Conservation (phyloP, 2,113 vertebrate species). For the Emydocephalus ijimae region DNA sequence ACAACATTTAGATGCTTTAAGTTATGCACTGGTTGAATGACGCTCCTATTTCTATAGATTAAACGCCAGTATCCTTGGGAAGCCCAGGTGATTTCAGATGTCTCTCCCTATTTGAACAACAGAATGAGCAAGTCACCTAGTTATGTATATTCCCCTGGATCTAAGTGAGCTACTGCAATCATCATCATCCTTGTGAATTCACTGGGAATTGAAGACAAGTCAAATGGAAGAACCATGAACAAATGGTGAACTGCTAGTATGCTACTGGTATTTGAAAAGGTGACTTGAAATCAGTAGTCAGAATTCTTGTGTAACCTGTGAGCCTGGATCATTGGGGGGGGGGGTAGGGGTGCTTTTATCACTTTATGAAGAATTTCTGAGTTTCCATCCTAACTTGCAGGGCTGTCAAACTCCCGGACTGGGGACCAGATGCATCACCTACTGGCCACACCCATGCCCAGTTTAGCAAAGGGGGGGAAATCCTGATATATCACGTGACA, state of each 20-base stretch:
- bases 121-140: not conserved
- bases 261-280: not conserved
- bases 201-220: not conserved
- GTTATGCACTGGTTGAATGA: not conserved
- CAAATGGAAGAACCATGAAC: not conserved
- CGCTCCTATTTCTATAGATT: not conserved
- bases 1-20: not conserved
- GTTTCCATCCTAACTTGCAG: not conserved
- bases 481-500: too few relatives aligned
- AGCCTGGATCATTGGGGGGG: not conserved
- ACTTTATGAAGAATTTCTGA: not conserved
- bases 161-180: not conserved
- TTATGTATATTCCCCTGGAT: not conserved
- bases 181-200: not conserved
- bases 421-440: too few relatives aligned
- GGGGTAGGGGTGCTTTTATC: not conserved
- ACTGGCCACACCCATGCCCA: too few relatives aligned
- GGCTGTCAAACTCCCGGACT: too few relatives aligned
- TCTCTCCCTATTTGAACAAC: not conserved
- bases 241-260: not conserved
- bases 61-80: not conserved
- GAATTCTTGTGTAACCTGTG: not conserved
- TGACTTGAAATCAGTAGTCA: not conserved
- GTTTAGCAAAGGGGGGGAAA: too few relatives aligned
- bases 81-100: not conserved